phyloP scores from a whole-genome alignment of 2,888 invertebrate genomes.

The Lasiommata megera region DNA sequence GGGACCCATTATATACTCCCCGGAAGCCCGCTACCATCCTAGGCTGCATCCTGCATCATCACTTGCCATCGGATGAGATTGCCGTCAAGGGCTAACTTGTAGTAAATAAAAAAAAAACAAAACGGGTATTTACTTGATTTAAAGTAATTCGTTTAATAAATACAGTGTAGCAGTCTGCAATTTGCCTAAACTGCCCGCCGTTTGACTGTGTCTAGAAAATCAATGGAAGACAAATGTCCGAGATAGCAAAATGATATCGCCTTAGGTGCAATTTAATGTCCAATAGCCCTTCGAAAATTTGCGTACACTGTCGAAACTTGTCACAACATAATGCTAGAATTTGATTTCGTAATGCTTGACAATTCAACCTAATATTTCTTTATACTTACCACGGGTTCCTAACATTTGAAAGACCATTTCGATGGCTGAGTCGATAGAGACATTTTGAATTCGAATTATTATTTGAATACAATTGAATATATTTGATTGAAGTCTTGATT shows the following conservation, averaged over 20 bases:
- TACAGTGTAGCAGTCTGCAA: background rate
- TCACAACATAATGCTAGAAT: slow-evolving; percentile 34
- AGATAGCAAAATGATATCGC: slow-evolving; percentile 60
- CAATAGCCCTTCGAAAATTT: slow-evolving; percentile 52
- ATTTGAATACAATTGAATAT: background rate
- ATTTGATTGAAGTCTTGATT: no score
- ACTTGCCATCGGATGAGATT: no score
- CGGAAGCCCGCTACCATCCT: no score
- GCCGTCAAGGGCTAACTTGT: no score
- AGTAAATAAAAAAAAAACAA: no score
- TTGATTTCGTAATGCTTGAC: slow-evolving; percentile 32
- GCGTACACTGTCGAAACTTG: slow-evolving; percentile 36
- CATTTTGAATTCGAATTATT: background rate
- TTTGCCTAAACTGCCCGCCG: slow-evolving; percentile 20
- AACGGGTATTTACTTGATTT: background rate
- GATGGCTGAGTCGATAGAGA: slow-evolving; percentile 18
- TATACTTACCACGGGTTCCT: background rate
- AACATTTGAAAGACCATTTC: slow-evolving; percentile 21
- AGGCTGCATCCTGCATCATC: no score
- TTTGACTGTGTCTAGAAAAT: slow-evolving; percentile 43
- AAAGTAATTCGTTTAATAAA: background rate
- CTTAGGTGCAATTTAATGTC: slow-evolving; percentile 49
- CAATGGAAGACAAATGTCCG: slow-evolving; percentile 59
- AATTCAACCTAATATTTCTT: slow-evolving; percentile 23
- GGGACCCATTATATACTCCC: no score